These are phyloP conservation scores for Cephus pulcher DNA, from an alignment of 2,888 invertebrate genomes.

Conservation along the genomic window DNA sequence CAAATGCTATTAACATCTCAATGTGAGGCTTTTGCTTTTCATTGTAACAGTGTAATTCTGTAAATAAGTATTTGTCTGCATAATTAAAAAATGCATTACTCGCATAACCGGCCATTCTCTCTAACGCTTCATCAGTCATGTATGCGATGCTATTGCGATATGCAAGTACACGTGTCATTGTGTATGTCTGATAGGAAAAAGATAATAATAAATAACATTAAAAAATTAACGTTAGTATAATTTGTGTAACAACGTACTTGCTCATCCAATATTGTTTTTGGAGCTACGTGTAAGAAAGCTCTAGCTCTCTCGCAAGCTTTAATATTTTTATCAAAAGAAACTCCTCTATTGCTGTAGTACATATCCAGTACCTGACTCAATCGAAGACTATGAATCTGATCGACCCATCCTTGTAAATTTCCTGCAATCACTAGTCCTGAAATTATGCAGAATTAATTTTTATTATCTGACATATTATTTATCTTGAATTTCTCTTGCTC, in stretches of 20 bases:
- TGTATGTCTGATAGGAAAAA: conserved; percentile 40
- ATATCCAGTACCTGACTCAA: conserved; percentile 76
- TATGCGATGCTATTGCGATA: conserved; percentile 47
- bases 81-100: conserved; percentile 44
- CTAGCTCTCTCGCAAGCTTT: conserved; percentile 71
- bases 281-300: conserved; percentile 65
- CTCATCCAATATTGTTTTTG: conserved; percentile 46
- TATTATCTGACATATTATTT: neutral
- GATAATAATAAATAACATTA: conserved; percentile 3
- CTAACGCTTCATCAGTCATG: conserved; percentile 44
- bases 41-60: conserved; percentile 37
- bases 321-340: conserved; percentile 70
- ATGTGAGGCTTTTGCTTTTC: conserved; percentile 32
- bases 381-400: conserved; percentile 68
- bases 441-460: neutral
- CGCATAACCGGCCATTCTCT: conserved; percentile 40
- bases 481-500: conserved; percentile 29
- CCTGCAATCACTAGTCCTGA: conserved; percentile 71
- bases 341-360: conserved; percentile 76
- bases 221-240: neutral
- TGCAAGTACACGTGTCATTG: conserved; percentile 47
- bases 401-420: conserved; percentile 69
- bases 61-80: conserved; percentile 43
- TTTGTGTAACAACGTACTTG: conserved; percentile 42
- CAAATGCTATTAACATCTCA: conserved; percentile 48